Evolutionary conservation across 1,140 invertebrate genomes (phyloP).

Genomic region (Drosophila micromelanica): DNA sequence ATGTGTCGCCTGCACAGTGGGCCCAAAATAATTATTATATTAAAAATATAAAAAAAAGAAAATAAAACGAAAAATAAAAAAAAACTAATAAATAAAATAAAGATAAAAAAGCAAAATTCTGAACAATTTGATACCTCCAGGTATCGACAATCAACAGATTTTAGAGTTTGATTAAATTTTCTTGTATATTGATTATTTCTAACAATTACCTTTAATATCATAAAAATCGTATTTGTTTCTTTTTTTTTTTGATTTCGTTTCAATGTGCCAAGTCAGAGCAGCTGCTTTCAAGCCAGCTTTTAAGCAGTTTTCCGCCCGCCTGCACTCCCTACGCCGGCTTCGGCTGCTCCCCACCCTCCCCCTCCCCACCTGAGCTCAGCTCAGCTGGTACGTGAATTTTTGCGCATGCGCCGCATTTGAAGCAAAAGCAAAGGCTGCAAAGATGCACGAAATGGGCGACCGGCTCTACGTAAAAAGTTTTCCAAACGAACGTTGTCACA

Average conservation of each 20-base stretch:
- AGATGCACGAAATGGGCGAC: slow-evolving; percentile 41
- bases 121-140: no score
- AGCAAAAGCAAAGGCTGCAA: slow-evolving; percentile 38
- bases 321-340: slow-evolving; percentile 2
- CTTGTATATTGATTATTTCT: not conserved
- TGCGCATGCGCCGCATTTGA: slow-evolving; percentile 26
- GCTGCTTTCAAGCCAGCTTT: slow-evolving; percentile 4
- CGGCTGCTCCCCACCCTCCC: no score
- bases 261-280: slow-evolving; percentile 1
- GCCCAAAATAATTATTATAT: no score
- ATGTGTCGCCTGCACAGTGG: slow-evolving; percentile 55
- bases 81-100: no score
- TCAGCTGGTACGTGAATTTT: slow-evolving; percentile 35
- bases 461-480: slow-evolving; percentile 69
- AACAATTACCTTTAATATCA: not conserved
- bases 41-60: no score
- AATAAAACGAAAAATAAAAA: no score
- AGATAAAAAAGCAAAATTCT: no score
- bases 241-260: not conserved
- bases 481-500: slow-evolving; percentile 56
- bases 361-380: no score
- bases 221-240: no score
- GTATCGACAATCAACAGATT: no score
- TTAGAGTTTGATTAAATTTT: no score
- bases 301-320: slow-evolving; percentile 13